Evolutionary conservation across 1,140 invertebrate genomes (phyloP).

Genomic region (Danaus melanippus): DNA sequence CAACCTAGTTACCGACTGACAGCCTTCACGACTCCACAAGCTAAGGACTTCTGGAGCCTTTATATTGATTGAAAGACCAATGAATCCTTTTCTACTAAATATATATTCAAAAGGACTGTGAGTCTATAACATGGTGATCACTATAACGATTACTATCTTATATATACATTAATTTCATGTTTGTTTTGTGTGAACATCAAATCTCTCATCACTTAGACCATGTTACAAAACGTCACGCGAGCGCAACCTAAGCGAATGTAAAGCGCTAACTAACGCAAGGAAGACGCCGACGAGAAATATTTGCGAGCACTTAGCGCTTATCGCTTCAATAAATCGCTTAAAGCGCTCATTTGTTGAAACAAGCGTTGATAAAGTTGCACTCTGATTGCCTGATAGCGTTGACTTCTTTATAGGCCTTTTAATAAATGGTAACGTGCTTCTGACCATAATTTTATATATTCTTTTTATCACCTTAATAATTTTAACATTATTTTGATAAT

Average conservation of each 20-base stretch:
- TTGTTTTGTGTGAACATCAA: not conserved
- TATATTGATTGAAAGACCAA: too few relatives aligned
- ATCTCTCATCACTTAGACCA: conserved; percentile 16
- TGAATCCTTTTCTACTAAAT: too few relatives aligned
- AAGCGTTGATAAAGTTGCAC: conserved; percentile 27
- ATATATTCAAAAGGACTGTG: too few relatives aligned
- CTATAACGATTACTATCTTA: too few relatives aligned
- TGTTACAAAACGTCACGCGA: conserved; percentile 34
- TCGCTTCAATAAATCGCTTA: conserved; percentile 48
- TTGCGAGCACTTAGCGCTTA: conserved; percentile 55
- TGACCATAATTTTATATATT: too few relatives aligned
- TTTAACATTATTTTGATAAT: too few relatives aligned
- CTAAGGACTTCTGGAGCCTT: too few relatives aligned
- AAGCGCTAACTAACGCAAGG: conserved; percentile 56
- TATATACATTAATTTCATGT: too few relatives aligned
- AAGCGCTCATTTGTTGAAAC: conserved; percentile 47
- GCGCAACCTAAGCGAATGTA: conserved; percentile 38
- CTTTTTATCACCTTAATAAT: too few relatives aligned
- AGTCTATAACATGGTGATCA: too few relatives aligned
- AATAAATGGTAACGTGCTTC: not conserved
- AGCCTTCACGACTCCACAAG: conserved; percentile 7
- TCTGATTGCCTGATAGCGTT: conserved; percentile 22
- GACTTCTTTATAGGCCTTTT: not conserved
- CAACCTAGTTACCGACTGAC: conserved; percentile 58
- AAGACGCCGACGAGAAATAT: conserved; percentile 51